These are phyloP conservation scores for Aphelocoma californica DNA, from an alignment of 2,797 vertebrate species.

Conservation along the genomic window DNA sequence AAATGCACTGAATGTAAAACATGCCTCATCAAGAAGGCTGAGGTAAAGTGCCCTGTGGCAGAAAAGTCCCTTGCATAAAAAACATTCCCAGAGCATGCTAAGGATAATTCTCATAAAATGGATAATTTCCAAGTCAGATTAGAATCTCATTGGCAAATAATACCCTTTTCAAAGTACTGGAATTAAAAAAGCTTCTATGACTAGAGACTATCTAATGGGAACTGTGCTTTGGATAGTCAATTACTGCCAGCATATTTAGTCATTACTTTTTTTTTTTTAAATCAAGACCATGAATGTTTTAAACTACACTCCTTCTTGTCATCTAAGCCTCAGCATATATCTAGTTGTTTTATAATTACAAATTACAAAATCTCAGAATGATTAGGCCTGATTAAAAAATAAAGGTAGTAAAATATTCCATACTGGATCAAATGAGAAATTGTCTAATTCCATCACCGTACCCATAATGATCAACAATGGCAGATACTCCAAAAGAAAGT, in stretches of 20 bases:
- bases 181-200: background rate
- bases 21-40: background rate
- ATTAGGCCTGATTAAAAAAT: background rate
- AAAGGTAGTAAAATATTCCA: background rate
- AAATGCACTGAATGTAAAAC: background rate
- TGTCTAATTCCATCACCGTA: background rate
- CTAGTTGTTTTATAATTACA: background rate
- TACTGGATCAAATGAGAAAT: background rate
- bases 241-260: background rate
- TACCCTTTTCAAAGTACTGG: background rate
- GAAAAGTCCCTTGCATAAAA: background rate
- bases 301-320: background rate
- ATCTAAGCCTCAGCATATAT: background rate
- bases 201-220: background rate
- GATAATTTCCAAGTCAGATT: background rate
- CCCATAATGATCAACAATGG: background rate
- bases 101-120: background rate
- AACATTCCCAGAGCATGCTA: background rate
- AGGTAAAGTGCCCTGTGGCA: background rate
- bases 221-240: background rate
- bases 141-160: background rate
- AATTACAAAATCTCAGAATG: background rate
- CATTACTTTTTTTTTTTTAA: background rate
- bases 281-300: conserved; percentile 4
- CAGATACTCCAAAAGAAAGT: background rate